Base-by-base conservation (phyloP, 2,113 vertebrate species). In the Pygathrix nemaeus region DNA sequence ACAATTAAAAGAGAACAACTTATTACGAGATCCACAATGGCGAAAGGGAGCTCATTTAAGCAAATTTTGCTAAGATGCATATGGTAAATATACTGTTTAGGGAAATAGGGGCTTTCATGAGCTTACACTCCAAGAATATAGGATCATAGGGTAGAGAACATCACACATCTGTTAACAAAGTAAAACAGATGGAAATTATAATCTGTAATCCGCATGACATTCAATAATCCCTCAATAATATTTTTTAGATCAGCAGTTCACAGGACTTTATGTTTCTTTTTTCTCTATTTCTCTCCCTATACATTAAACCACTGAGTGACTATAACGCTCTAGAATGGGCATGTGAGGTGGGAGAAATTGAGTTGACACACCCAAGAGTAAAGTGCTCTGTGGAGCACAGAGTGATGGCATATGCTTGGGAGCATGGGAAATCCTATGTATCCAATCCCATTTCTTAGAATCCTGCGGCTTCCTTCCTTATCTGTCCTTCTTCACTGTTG, bases 1-100 rank as follows among this genome's bases (percentile, higher is more conserved):
- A 95, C 92, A 98, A 98, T 38, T n/a, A 40, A 98, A 98, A 97
- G 30, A 90, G 87, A 96, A 96, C 27, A 93, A 76, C 32, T 85
- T 52, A 38, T 93, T 87, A 50, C 6, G 48, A 40, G 89, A 97
- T 25, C 66, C 92, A 82, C 50, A 75, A 59, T 43, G 38, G 45
- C 38, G 20, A 52, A 78, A 45, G 13, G n/a, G 3, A 1, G 43
- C 16, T n/a, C 18, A 17, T 18, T 20, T 30, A 82, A 76, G 13
- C 8, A 17, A 66, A 11, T 59, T 52, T n/a, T 45, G 52, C 73
- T 70, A 48, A 75, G 92, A 38, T 45, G 7, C 18, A 52, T 13
- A 40, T 9, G 13, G n/a, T 13, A 50, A 57, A 78, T 50, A 52
- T 0, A 48, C 0, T 17, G 11, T 32, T 78, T 55, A 87, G 76